A percentile compares a stretch with the other conserved stretches of the same genome.
These are phyloP conservation scores for Heteronetta atricapilla DNA, from an alignment of 2,113 vertebrate genomes.

Conservation along the genomic window DNA sequence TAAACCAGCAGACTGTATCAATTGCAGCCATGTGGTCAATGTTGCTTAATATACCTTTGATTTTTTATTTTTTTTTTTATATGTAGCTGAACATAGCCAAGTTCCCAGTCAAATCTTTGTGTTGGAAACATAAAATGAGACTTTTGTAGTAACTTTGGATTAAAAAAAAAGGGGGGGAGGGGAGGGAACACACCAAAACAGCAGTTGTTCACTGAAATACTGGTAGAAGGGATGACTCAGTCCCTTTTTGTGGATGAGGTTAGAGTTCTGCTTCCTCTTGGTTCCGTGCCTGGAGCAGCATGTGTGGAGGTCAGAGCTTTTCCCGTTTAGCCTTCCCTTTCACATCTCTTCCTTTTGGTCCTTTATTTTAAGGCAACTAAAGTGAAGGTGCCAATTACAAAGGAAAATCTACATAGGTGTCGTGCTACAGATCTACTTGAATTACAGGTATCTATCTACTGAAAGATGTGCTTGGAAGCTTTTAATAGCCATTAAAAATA, in stretches of 20 bases:
- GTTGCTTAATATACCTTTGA: neutral
- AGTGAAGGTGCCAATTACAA: neutral
- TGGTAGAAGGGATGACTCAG: neutral
- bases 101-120: neutral
- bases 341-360: neutral
- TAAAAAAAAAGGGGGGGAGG: neutral
- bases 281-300: neutral
- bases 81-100: neutral
- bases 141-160: neutral
- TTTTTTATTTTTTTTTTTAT: neutral
- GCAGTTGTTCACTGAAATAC: neutral
- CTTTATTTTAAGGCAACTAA: neutral
- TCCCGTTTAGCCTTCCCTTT: neutral
- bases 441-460: neutral
- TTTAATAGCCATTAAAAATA: neutral
- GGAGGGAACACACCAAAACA: neutral
- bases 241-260: neutral
- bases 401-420: neutral
- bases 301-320: neutral
- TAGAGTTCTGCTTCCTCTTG: slow-evolving; percentile 6
- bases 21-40: neutral
- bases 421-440: neutral
- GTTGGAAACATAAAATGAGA: neutral
- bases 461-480: neutral
- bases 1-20: neutral